Evolutionary conservation across 2,888 invertebrate genomes (phyloP).

Genomic region (Drosophila melanosoma): DNA sequence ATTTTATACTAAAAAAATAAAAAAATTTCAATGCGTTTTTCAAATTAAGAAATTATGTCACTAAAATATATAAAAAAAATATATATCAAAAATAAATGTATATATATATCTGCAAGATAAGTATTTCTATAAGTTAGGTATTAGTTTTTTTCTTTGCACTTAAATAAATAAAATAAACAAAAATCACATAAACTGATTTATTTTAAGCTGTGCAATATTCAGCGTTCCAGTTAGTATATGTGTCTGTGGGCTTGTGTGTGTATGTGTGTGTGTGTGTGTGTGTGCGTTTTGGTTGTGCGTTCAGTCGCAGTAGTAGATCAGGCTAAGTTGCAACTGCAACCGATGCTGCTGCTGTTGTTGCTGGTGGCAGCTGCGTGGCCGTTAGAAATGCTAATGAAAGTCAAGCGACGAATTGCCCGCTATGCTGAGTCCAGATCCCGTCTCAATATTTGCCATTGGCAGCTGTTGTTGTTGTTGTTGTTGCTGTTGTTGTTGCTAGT

Average conservation of each 20-base stretch:
- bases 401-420: constrained; percentile 59
- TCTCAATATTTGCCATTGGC: constrained; percentile 47
- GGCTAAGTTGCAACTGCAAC: constrained; percentile 43
- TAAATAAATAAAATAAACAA: background rate
- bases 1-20: too few relatives aligned
- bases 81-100: too few relatives aligned
- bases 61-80: too few relatives aligned
- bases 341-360: constrained; percentile 59
- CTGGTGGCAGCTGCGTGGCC: constrained; percentile 75
- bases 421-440: constrained; percentile 30
- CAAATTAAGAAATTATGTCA: background rate
- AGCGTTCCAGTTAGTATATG: constrained; percentile 38
- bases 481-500: constrained; percentile 34
- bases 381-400: constrained; percentile 81
- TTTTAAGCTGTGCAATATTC: constrained; percentile 45
- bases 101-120: too few relatives aligned
- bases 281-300: constrained; percentile 25
- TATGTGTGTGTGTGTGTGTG: constrained; percentile 13
- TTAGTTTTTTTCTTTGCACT: background rate
- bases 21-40: background rate
- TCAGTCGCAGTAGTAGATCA: constrained; percentile 49
- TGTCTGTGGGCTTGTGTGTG: background rate
- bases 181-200: background rate
- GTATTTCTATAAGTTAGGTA: background rate
- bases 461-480: constrained; percentile 46